phyloP scores from a whole-genome alignment of 2,888 invertebrate genomes.

The Philonicus albiceps region DNA sequence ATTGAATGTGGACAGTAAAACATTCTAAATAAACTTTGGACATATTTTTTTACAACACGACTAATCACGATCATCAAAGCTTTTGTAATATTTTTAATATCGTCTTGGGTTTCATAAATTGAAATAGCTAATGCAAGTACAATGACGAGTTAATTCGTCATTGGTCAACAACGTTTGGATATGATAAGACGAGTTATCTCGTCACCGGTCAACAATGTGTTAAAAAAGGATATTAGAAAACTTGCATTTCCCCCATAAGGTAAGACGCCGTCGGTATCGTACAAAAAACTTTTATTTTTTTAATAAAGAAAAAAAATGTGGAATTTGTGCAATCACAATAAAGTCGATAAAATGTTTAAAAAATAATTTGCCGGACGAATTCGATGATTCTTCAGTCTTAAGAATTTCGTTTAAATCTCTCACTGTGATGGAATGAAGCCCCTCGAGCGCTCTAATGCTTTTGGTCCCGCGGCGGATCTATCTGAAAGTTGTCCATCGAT shows the following conservation, averaged over 20 bases:
- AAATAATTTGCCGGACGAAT: conserved; percentile 1
- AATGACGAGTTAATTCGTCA: too few species aligned
- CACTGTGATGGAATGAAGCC: background rate
- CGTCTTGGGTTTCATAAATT: too few species aligned
- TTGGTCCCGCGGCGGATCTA: conserved; percentile 56
- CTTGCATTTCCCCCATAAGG: background rate
- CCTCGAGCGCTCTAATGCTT: conserved; percentile 53
- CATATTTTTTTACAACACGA: too few species aligned
- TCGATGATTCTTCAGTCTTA: conserved; percentile 2
- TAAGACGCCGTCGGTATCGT: background rate
- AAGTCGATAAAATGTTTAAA: background rate
- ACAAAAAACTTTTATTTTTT: background rate
- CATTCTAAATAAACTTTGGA: too few species aligned
- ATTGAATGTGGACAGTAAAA: too few species aligned
- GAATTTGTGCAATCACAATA: conserved; percentile 4
- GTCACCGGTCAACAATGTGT: too few species aligned
- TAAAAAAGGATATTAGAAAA: background rate
- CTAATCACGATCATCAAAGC: too few species aligned
- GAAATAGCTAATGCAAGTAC: too few species aligned
- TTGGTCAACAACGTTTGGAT: too few species aligned
- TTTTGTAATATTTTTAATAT: too few species aligned
- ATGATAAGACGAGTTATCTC: too few species aligned
- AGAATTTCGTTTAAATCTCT: conserved; percentile 27
- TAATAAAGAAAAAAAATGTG: background rate
- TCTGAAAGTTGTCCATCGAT: conserved; percentile 59